A percentile compares a stretch with the other conserved stretches of the same genome.
phyloP scores from a whole-genome alignment of 2,797 vertebrate genomes.

The Anisognathus igniventris region DNA sequence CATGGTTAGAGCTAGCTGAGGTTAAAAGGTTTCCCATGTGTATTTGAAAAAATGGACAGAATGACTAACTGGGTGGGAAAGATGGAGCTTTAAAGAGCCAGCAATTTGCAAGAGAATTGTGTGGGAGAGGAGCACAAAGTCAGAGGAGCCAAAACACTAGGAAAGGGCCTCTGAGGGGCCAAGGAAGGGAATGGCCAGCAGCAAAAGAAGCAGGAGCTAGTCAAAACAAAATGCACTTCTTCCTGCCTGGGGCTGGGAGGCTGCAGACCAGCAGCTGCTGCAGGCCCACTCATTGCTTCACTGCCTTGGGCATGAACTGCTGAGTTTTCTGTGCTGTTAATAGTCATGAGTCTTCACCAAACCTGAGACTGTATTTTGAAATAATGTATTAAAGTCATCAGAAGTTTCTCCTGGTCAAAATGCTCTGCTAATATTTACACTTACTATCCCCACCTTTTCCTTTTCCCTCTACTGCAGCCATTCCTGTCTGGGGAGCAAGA shows the following conservation, averaged over 20 bases:
- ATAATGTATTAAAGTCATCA: neutral
- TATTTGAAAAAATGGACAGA: neutral
- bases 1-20: neutral
- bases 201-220: neutral
- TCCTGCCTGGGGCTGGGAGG: neutral
- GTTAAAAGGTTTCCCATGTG: neutral
- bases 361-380: neutral
- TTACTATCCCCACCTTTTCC: neutral
- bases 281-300: neutral
- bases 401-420: neutral
- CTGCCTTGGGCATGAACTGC: neutral
- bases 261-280: neutral
- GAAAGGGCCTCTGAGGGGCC: neutral
- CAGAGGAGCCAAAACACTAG: neutral
- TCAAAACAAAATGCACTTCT: slow-evolving; percentile 8
- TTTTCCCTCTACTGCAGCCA: neutral
- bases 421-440: neutral
- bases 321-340: neutral
- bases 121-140: neutral
- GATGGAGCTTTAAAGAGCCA: neutral
- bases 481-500: neutral
- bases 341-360: neutral
- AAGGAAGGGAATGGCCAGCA: neutral
- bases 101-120: neutral
- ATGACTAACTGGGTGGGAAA: neutral